A percentile compares a stretch with the other conserved stretches of the same genome.
Evolutionary conservation across 1,140 invertebrate species (phyloP).

Genomic region (Platyscapa corneri): DNA sequence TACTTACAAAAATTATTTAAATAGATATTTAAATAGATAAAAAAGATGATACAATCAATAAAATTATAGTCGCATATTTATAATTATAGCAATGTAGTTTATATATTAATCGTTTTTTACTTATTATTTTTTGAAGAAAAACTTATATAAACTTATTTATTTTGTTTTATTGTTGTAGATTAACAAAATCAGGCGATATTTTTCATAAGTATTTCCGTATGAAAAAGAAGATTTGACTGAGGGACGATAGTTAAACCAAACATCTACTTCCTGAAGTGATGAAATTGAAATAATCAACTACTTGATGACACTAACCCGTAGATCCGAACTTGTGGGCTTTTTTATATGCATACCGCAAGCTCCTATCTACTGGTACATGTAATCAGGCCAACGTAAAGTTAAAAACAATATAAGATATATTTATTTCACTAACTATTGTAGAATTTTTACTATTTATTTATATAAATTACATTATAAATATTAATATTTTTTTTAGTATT

Average conservation of each 20-base stretch:
- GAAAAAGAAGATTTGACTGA: neutral
- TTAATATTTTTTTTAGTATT: too few species aligned
- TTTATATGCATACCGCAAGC: slow-evolving; percentile 76
- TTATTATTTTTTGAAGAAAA: neutral
- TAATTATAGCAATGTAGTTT: too few species aligned
- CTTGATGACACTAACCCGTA: slow-evolving; percentile 76
- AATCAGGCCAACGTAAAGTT: slow-evolving; percentile 74
- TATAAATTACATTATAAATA: too few species aligned
- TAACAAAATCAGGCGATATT: neutral
- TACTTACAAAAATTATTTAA: too few species aligned
- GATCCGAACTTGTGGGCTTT: slow-evolving; percentile 76
- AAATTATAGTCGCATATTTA: too few species aligned
- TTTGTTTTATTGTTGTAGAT: slow-evolving; percentile 42
- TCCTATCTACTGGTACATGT: slow-evolving; percentile 76
- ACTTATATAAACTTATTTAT: slow-evolving; percentile 1
- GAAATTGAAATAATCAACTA: slow-evolving; percentile 61
- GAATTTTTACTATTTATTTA: neutral
- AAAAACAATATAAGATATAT: slow-evolving; percentile 55
- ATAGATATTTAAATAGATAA: too few species aligned
- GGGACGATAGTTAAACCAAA: neutral
- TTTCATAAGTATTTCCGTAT: neutral
- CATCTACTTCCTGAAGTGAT: neutral
- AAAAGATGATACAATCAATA: too few species aligned
- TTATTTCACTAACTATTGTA: too few species aligned
- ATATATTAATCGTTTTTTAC: too few species aligned